These are phyloP conservation scores for Myotis pilosus DNA, from an alignment of 2,797 vertebrate genomes.

Conservation along the genomic window DNA sequence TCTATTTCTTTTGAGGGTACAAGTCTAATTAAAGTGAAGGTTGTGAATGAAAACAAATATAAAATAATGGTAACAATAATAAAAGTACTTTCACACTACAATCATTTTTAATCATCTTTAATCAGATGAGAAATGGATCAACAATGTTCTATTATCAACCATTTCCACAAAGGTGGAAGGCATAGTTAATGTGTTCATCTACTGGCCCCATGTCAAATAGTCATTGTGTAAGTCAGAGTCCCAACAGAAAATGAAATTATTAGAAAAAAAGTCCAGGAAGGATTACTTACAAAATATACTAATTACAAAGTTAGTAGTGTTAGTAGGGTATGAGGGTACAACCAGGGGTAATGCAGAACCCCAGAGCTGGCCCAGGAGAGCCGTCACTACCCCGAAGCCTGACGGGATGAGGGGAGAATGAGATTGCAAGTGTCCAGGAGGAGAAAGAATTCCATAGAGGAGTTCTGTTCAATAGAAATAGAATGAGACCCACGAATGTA, in stretches of 20 bases:
- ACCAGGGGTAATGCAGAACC: background rate
- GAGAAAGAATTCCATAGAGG: background rate
- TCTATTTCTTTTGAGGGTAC: background rate
- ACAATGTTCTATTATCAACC: background rate
- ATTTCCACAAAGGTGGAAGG: background rate
- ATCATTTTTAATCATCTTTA: background rate
- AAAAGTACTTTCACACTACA: background rate
- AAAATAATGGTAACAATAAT: background rate
- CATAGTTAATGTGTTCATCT: background rate
- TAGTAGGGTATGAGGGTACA: background rate
- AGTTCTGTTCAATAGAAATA: background rate
- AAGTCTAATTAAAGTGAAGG: conserved; percentile 2
- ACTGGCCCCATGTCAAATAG: background rate
- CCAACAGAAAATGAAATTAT: background rate
- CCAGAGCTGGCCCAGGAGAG: background rate
- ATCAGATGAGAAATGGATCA: background rate
- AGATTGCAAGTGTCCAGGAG: background rate
- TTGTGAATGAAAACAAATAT: background rate
- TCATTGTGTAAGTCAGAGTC: background rate
- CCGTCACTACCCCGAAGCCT: background rate
- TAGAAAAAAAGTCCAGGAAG: background rate
- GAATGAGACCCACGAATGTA: background rate
- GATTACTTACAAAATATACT: background rate
- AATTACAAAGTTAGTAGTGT: background rate
- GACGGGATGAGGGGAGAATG: background rate